A percentile compares a stretch with the other conserved stretches of the same genome.
phyloP scores from a whole-genome alignment of 2,888 invertebrate genomes.

The Orthosia cruda region DNA sequence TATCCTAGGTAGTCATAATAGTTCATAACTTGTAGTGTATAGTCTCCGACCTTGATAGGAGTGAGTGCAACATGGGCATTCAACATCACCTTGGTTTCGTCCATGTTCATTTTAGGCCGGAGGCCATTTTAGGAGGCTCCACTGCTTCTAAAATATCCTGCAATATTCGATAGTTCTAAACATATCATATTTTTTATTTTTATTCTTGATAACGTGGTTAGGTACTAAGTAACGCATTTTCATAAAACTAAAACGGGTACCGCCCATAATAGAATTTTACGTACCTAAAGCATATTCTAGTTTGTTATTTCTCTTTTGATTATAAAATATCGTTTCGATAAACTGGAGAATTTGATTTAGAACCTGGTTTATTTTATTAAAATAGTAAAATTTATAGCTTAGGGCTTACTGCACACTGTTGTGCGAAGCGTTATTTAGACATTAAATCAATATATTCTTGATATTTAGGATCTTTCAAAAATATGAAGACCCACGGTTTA shows the following conservation, averaged over 20 bases:
- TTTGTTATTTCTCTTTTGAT: slow-evolving; percentile 27
- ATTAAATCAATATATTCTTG: background rate
- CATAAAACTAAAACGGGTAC: slow-evolving; percentile 5
- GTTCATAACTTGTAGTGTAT: too few species aligned
- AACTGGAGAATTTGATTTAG: slow-evolving; percentile 45
- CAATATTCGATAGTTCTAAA: background rate
- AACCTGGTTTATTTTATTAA: slow-evolving; percentile 54
- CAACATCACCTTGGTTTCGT: too few species aligned
- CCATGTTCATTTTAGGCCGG: too few species aligned
- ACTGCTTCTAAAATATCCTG: background rate
- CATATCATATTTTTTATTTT: background rate
- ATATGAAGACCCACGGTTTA: too few species aligned
- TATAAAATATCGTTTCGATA: slow-evolving; percentile 52
- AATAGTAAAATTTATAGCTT: slow-evolving; percentile 65
- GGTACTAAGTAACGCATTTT: background rate
- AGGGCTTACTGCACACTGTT: slow-evolving; percentile 4
- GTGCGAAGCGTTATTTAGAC: background rate
- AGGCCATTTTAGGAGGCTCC: too few species aligned
- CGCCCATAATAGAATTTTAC: slow-evolving; percentile 13
- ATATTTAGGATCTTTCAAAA: too few species aligned
- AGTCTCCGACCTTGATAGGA: too few species aligned
- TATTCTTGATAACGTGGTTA: background rate
- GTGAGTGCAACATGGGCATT: too few species aligned
- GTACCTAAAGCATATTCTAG: slow-evolving; percentile 7
- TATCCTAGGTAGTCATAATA: too few species aligned